Evolutionary conservation across 2,797 vertebrate species (phyloP).

Genomic region (Darevskia mixta): DNA sequence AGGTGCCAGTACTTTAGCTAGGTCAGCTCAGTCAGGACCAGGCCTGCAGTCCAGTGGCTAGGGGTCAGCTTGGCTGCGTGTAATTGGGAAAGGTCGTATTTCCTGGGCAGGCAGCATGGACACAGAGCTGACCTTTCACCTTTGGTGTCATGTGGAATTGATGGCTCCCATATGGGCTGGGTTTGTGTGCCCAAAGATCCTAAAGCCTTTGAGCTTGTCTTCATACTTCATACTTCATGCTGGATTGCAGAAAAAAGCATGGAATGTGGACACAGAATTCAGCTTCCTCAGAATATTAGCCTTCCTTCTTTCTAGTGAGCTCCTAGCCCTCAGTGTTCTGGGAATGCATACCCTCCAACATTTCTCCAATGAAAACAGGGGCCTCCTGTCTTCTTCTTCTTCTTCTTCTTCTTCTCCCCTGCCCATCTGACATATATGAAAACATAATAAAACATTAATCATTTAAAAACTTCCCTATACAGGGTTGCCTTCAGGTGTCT

Average conservation of each 20-base stretch:
- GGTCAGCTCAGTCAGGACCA: not conserved
- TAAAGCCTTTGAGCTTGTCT: not conserved
- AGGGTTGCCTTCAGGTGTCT: too few species aligned
- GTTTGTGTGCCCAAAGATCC: not conserved
- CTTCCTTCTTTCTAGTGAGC: too few species aligned
- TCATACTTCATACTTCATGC: not conserved
- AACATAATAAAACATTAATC: too few species aligned
- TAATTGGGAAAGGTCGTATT: constrained; percentile 26
- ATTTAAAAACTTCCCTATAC: too few species aligned
- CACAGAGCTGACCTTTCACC: constrained; percentile 1
- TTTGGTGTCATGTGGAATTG: not conserved
- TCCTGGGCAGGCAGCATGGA: not conserved
- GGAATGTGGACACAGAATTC: not conserved
- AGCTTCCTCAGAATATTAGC: not conserved
- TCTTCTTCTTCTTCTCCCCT: too few species aligned
- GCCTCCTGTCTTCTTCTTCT: not conserved
- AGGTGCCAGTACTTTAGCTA: too few species aligned
- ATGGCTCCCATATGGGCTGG: constrained; percentile 27
- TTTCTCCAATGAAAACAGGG: too few species aligned
- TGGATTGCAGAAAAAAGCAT: not conserved
- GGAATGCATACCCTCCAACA: too few species aligned
- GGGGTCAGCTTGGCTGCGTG: not conserved
- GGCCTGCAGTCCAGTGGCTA: too few species aligned
- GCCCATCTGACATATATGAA: too few species aligned
- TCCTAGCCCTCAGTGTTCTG: not conserved